These are phyloP conservation scores for Acestrorhynchus altus DNA, from an alignment of 2,797 vertebrate genomes.

Conservation along the genomic window DNA sequence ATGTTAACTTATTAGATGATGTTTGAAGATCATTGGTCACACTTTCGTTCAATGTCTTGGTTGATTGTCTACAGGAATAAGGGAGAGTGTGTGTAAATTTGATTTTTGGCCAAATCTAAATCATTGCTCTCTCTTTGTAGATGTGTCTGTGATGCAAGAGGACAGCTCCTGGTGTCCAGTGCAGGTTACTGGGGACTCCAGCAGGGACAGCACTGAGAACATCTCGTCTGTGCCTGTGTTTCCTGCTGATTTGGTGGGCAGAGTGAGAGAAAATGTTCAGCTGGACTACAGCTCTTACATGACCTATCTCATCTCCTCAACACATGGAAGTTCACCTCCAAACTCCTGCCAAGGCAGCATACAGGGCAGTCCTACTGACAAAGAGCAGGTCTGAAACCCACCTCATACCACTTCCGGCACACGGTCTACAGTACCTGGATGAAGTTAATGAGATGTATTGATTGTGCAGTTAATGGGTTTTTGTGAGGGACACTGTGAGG, in stretches of 20 bases:
- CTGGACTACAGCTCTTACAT: conserved; percentile 86
- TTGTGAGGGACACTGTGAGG: not conserved
- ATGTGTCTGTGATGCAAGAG: conserved; percentile 48
- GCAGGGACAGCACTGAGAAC: conserved; percentile 77
- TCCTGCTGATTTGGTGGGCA: conserved; percentile 58
- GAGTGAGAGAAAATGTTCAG: conserved; percentile 67
- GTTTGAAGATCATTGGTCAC: too few species aligned
- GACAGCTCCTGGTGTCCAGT: conserved; percentile 43
- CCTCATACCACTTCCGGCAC: not conserved
- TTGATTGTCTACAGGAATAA: too few species aligned
- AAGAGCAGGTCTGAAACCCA: conserved; percentile 50
- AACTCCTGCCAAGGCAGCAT: conserved; percentile 74
- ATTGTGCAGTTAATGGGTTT: not conserved
- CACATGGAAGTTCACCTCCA: conserved; percentile 58
- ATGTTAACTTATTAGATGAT: too few species aligned
- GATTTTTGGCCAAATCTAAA: not conserved
- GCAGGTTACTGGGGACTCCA: conserved; percentile 64
- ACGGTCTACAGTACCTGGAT: not conserved
- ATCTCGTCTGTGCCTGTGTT: conserved; percentile 59
- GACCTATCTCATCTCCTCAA: conserved; percentile 73
- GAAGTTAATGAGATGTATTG: not conserved
- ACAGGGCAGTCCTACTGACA: conserved; percentile 74
- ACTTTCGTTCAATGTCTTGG: too few species aligned
- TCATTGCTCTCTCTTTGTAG: conserved; percentile 55
- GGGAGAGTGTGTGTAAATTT: too few species aligned